Evolutionary conservation across 2,797 vertebrate species (phyloP).

Genomic region (Pelochelys cantorii): DNA sequence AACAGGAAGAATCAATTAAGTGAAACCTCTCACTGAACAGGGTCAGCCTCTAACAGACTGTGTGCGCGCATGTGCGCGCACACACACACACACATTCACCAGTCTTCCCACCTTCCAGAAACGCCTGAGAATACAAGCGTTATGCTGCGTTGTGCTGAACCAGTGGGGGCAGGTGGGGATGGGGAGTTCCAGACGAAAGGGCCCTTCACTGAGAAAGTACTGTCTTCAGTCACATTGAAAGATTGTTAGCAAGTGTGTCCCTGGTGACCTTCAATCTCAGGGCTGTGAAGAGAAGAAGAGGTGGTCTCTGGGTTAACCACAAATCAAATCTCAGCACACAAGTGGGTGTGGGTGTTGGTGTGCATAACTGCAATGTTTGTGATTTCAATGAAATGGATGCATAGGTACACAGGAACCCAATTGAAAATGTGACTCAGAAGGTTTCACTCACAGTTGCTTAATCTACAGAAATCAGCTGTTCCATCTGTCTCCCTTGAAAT

Average conservation of each 20-base stretch:
- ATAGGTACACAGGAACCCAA: accelerated
- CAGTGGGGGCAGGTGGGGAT: background rate
- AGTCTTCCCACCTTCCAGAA: accelerated
- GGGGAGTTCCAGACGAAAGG: background rate
- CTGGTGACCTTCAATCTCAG: background rate
- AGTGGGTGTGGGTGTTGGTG: conserved; percentile 37
- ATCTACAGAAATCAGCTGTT: background rate
- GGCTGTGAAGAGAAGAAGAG: background rate
- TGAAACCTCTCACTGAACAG: background rate
- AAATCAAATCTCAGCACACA: conserved; percentile 50
- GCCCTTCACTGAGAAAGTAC: background rate
- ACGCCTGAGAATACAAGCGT: background rate
- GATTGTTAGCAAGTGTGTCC: accelerated
- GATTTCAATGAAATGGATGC: background rate
- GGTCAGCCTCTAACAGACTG: background rate
- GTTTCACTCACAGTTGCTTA: background rate
- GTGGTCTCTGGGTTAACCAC: accelerated
- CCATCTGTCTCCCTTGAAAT: background rate
- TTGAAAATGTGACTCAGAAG: background rate
- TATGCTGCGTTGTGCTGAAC: accelerated
- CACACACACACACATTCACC: accelerated
- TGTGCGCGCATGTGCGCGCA: accelerated
- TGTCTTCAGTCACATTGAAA: accelerated
- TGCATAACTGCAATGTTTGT: background rate
- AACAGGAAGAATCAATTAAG: background rate